phyloP scores from a whole-genome alignment of 2,797 vertebrate species.

The Balearica regulorum region DNA sequence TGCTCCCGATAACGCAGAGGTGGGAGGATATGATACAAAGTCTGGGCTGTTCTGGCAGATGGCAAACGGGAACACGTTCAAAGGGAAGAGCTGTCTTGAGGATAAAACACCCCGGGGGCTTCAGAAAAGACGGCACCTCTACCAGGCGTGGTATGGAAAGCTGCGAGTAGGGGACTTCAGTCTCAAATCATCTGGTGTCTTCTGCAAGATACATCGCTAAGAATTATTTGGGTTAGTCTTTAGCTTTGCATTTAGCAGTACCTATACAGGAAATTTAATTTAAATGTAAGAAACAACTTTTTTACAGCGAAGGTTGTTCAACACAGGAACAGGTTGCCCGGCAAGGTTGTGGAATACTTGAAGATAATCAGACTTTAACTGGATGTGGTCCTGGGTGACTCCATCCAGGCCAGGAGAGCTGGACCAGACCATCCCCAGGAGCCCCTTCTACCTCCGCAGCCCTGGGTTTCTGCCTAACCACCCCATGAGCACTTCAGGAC shows the following conservation, averaged over 20 bases:
- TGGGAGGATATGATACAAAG: not conserved
- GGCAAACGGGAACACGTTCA: not conserved
- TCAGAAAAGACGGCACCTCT: not conserved
- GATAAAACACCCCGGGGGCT: not conserved
- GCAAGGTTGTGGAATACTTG: not conserved
- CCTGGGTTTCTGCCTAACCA: not conserved
- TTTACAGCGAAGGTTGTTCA: not conserved
- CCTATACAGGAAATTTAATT: not conserved
- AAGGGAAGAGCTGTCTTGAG: not conserved
- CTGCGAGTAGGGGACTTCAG: not conserved
- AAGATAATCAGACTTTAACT: not conserved
- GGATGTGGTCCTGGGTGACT: not conserved
- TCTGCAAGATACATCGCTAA: not conserved
- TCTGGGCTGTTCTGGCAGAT: not conserved
- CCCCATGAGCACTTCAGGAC: not conserved
- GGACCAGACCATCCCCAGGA: not conserved
- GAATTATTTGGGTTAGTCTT: not conserved
- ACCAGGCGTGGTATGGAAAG: not conserved
- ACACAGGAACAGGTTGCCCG: not conserved
- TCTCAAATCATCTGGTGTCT: not conserved
- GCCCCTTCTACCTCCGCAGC: not conserved
- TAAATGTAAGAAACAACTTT: not conserved
- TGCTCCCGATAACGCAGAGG: rapidly evolving
- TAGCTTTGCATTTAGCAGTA: not conserved
- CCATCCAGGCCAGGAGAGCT: not conserved